Percentiles rank a stretch among this genome's conserved stretches.
These are phyloP conservation scores for Ancistrus triradiatus DNA, from an alignment of 2,113 vertebrate genomes.

Conservation along the genomic window DNA sequence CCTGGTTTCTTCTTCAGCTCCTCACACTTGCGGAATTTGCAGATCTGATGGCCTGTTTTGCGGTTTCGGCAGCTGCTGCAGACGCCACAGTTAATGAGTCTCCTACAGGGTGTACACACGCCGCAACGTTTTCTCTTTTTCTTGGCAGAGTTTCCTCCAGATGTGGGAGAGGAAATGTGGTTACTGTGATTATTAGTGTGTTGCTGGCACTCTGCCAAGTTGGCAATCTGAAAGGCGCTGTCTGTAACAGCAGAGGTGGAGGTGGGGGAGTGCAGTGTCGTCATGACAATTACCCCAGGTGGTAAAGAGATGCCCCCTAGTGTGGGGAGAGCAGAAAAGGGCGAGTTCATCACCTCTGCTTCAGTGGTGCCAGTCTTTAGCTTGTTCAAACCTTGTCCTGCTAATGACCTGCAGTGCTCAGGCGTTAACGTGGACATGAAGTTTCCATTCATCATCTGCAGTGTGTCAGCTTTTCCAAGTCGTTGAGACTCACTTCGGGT, in stretches of 20 bases:
- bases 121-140: constrained; percentile 98
- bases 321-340: constrained; percentile 92
- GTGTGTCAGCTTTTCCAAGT: constrained; percentile 83
- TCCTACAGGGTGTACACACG: constrained; percentile 95
- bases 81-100: constrained; percentile 98
- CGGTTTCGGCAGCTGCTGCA: constrained; percentile 99
- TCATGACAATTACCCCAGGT: constrained; percentile 98
- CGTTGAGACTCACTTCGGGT: constrained; percentile 89
- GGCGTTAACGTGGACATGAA: constrained; percentile 91
- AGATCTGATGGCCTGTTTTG: constrained; percentile 99
- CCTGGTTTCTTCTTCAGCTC: constrained; percentile 98
- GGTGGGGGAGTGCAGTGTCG: constrained; percentile 94
- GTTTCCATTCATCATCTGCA: constrained; percentile 96
- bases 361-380: constrained; percentile 90
- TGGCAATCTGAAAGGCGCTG: constrained; percentile 97
- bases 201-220: constrained; percentile 97
- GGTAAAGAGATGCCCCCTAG: constrained; percentile 95
- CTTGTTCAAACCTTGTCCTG: constrained; percentile 96
- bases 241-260: constrained; percentile 93
- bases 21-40: constrained; percentile 98
- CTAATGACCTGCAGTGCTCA: constrained; percentile 94
- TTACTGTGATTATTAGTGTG: constrained; percentile 65
- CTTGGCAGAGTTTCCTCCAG: constrained; percentile 90
- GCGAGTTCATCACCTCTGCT: constrained; percentile 96
- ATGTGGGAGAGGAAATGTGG: constrained; percentile 67